A percentile compares a stretch with the other conserved stretches of the same genome.
Evolutionary conservation across 2,797 vertebrate species (phyloP).

Genomic region (Pseudotriccus pelzelni): DNA sequence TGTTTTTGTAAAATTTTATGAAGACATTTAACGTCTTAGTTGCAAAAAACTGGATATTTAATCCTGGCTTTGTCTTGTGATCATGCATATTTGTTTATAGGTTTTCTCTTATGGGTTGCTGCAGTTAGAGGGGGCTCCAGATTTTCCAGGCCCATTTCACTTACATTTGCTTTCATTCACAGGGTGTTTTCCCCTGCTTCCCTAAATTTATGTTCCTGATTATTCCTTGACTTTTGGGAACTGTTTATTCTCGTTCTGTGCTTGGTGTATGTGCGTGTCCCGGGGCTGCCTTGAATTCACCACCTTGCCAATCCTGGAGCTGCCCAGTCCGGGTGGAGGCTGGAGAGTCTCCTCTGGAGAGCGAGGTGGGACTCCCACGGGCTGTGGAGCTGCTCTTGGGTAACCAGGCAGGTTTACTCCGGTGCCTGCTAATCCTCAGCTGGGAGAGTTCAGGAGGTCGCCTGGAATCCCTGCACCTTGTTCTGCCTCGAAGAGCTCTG

Average conservation of each 20-base stretch:
- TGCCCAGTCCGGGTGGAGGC: not conserved
- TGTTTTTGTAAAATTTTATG: not conserved
- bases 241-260: not conserved
- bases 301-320: not conserved
- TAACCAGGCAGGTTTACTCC: not conserved
- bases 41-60: not conserved
- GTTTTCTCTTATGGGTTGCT: not conserved
- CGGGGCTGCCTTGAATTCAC: not conserved
- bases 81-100: not conserved
- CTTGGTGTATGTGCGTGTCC: not conserved
- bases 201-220: not conserved
- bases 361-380: fast-evolving
- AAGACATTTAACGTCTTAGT: not conserved
- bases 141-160: not conserved
- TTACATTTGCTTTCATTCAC: not conserved
- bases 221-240: not conserved
- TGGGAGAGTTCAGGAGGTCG: not conserved
- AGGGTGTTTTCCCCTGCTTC: not conserved
- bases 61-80: not conserved
- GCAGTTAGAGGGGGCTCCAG: not conserved
- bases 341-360: not conserved
- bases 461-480: not conserved
- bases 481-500: not conserved
- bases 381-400: not conserved
- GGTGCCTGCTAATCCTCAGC: not conserved